phyloP scores from a whole-genome alignment of 2,888 invertebrate species.

The Apodemia hepburni region DNA sequence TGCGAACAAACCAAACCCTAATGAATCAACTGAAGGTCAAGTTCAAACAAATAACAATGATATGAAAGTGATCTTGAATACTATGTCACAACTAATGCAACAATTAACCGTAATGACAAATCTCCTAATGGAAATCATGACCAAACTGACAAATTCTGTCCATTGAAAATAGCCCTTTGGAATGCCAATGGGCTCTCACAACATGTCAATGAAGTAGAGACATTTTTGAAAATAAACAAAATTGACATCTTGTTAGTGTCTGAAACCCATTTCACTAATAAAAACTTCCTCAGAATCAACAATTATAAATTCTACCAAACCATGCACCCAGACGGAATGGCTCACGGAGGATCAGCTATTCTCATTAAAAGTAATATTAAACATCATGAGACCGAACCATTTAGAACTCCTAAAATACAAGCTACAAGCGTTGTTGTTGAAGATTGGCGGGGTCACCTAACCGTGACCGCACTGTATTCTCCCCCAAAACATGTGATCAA shows the following conservation, averaged over 20 bases:
- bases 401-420: conserved; percentile 16
- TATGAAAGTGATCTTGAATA: conserved; percentile 18
- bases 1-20: not conserved
- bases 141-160: conserved; percentile 19
- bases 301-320: conserved; percentile 26
- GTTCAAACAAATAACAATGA: conserved; percentile 8
- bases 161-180: conserved; percentile 21
- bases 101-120: conserved; percentile 23
- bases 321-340: conserved; percentile 24
- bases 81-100: conserved; percentile 24
- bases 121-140: conserved; percentile 22
- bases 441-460: conserved; percentile 11
- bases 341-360: conserved; percentile 18
- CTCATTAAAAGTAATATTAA: conserved; percentile 15
- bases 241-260: conserved; percentile 27
- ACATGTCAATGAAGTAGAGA: conserved; percentile 20
- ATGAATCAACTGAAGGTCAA: not conserved
- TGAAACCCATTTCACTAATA: conserved; percentile 32
- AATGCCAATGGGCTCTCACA: conserved; percentile 25
- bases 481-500: conserved; percentile 1
- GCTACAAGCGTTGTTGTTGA: conserved; percentile 16
- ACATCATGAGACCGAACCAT: conserved; percentile 6
- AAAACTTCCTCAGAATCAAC: conserved; percentile 25
- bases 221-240: conserved; percentile 17
- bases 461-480: conserved; percentile 17